Evolutionary conservation across 2,888 invertebrate species (phyloP).

Genomic region (Plusia festucae): DNA sequence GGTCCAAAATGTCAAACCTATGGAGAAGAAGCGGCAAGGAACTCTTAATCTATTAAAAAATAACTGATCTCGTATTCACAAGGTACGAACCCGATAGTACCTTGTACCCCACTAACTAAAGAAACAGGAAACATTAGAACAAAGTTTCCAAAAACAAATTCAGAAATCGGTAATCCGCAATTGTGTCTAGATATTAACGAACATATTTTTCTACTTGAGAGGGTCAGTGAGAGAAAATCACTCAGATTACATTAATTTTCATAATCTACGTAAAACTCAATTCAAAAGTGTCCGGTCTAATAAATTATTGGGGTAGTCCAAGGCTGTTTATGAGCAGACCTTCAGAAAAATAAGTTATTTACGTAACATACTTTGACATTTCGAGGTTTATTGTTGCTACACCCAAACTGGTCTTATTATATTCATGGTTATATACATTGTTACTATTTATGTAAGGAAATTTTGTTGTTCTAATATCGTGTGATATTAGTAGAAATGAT

Average conservation of each 20-base stretch:
- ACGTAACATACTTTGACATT: not conserved
- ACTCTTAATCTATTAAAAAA: too few relatives aligned
- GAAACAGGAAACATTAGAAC: too few relatives aligned
- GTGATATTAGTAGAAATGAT: conserved; percentile 4
- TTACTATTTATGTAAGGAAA: not conserved
- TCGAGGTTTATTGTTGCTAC: not conserved
- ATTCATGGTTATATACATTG: not conserved
- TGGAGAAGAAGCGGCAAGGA: too few relatives aligned
- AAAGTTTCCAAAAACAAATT: too few relatives aligned
- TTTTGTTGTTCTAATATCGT: not conserved
- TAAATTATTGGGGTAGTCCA: conserved; percentile 1
- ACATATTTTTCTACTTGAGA: too few relatives aligned
- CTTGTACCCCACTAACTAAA: too few relatives aligned
- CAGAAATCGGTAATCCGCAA: too few relatives aligned
- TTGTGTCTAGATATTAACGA: too few relatives aligned
- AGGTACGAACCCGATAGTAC: too few relatives aligned
- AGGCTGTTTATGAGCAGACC: not conserved
- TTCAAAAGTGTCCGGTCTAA: not conserved
- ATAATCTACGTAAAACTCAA: not conserved
- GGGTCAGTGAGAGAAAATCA: too few relatives aligned
- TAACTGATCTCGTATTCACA: too few relatives aligned
- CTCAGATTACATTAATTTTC: not conserved
- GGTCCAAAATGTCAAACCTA: too few relatives aligned
- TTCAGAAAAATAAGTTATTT: conserved; percentile 1
- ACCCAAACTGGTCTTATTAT: not conserved